phyloP scores from a whole-genome alignment of 2,113 vertebrate species.

The Gopherus evgoodei region DNA sequence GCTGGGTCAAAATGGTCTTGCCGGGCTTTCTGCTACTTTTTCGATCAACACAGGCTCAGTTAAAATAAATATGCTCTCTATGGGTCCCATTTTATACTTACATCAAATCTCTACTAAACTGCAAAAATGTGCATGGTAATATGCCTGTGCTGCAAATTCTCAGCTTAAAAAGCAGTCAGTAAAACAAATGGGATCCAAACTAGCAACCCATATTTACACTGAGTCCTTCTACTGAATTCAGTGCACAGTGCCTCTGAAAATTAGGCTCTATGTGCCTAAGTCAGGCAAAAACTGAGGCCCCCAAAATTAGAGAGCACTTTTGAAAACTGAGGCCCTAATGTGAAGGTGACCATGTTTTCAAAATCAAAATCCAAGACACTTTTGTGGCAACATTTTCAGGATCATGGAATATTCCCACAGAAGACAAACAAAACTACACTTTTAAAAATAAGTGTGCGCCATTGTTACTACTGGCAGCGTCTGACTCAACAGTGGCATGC shows the following conservation, averaged over 20 bases:
- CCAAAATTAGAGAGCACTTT: accelerated
- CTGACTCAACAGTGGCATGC: not conserved
- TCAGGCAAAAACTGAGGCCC: not conserved
- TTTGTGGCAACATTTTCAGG: accelerated
- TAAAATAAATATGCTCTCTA: not conserved
- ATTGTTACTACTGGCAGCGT: accelerated
- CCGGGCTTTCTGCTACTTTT: not conserved
- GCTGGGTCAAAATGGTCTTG: accelerated
- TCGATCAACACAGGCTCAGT: not conserved
- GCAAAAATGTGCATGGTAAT: not conserved
- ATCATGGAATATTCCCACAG: not conserved
- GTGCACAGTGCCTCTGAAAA: not conserved
- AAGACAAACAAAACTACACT: not conserved
- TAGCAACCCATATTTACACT: not conserved
- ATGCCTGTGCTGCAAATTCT: not conserved
- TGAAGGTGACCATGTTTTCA: not conserved
- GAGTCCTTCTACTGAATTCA: not conserved
- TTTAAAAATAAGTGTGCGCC: not conserved
- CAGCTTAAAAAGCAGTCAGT: not conserved
- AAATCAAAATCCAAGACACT: too few relatives aligned
- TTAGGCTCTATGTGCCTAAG: not conserved
- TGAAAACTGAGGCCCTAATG: not conserved
- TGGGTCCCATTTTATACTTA: not conserved
- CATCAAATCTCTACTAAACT: not conserved
- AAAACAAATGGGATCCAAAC: not conserved